Evolutionary conservation across 2,113 vertebrate genomes (phyloP).

Genomic region (Nyctereutes procyonoides): DNA sequence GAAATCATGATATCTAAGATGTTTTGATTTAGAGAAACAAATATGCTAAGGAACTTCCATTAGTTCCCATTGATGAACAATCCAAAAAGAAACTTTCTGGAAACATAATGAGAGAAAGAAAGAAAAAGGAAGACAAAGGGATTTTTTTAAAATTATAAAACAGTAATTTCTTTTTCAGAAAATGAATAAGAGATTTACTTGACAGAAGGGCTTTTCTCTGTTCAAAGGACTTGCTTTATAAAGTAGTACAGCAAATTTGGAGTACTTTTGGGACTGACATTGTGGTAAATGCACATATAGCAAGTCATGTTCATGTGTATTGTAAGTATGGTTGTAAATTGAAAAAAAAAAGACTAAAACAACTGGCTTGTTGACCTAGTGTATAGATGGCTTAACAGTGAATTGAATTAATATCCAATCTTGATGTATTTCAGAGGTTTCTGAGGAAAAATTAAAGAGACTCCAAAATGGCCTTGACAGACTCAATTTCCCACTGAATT

Average conservation of each 20-base stretch:
- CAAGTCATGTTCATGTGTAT: background rate
- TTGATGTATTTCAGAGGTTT: background rate
- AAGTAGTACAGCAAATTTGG: background rate
- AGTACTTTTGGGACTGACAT: background rate
- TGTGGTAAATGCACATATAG: background rate
- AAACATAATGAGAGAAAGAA: background rate
- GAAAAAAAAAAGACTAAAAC: background rate
- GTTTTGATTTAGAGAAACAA: background rate
- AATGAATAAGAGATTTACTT: background rate
- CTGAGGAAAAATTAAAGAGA: background rate
- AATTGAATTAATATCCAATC: background rate
- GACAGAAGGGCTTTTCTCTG: background rate
- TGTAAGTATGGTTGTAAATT: background rate
- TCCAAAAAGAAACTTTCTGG: background rate
- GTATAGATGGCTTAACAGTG: background rate
- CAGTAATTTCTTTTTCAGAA: background rate
- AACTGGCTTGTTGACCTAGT: background rate
- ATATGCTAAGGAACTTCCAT: background rate
- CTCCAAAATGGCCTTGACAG: background rate
- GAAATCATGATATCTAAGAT: background rate
- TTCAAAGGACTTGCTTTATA: background rate
- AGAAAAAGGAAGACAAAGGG: background rate
- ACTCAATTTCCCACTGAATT: background rate
- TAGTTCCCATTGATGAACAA: background rate
- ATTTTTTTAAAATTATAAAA: background rate